phyloP scores from a whole-genome alignment of 2,888 invertebrate species.

The Tanypteryx hageni region DNA sequence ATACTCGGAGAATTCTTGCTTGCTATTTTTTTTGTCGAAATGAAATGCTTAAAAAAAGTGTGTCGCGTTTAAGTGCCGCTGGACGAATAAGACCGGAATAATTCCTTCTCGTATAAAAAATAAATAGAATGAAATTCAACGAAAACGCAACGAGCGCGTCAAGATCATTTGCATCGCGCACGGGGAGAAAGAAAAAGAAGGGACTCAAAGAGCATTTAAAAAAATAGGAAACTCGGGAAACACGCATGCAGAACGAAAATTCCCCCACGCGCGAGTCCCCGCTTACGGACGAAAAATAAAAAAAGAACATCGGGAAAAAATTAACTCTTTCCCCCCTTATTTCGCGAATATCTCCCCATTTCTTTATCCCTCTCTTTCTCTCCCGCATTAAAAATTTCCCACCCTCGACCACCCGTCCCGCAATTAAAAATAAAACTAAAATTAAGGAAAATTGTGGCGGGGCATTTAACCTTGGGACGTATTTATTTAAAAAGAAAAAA shows the following conservation, averaged over 20 bases:
- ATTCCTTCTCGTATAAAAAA: no score
- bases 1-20: no score
- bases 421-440: slow-evolving; percentile 67
- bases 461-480: neutral
- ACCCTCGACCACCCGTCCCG: neutral
- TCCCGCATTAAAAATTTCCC: neutral
- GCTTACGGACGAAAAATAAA: no score
- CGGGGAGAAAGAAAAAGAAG: neutral
- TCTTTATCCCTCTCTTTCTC: neutral
- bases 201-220: neutral
- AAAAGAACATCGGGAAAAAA: neutral
- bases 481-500: neutral
- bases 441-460: slow-evolving; percentile 65
- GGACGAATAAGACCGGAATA: no score
- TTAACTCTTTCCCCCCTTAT: neutral
- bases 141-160: slow-evolving; percentile 3
- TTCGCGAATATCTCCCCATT: neutral
- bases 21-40: no score
- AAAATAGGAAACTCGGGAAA: no score
- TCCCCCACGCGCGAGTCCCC: no score
- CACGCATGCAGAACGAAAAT: no score
- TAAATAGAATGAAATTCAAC: neutral
- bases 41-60: no score
- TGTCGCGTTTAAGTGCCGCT: no score
- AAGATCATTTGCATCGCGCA: slow-evolving; percentile 31